Percentiles rank a stretch among this genome's conserved stretches.
Evolutionary conservation across 1,140 invertebrate genomes (phyloP).

Genomic region (Drosophila triauraria): DNA sequence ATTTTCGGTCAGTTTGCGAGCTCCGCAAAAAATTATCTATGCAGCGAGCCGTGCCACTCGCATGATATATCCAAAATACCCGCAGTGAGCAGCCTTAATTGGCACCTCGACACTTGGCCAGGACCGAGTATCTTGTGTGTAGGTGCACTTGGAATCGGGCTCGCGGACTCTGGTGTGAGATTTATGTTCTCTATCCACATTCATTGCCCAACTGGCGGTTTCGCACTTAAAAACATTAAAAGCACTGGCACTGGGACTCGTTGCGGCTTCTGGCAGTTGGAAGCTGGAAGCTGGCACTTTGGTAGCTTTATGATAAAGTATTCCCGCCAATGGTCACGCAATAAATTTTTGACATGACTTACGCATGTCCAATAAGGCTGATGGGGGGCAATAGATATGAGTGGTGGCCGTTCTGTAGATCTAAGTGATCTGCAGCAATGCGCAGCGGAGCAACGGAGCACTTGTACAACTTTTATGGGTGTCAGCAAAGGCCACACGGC

Average conservation of each 20-base stretch:
- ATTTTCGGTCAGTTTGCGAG: conserved; percentile 46
- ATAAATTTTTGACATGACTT: conserved; percentile 62
- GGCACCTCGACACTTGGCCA: conserved; percentile 73
- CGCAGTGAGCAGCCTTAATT: conserved; percentile 69
- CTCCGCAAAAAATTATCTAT: conserved; percentile 45
- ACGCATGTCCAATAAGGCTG: conserved; percentile 53
- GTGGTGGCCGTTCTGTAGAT: conserved; percentile 19
- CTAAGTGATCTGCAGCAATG: conserved; percentile 10
- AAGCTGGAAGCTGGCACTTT: conserved; percentile 23
- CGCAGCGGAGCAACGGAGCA: conserved; percentile 1
- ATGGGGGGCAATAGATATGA: conserved; percentile 35
- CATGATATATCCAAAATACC: conserved; percentile 42
- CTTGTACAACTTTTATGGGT: conserved; percentile 10
- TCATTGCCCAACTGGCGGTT: conserved; percentile 56
- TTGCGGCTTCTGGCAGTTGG: conserved; percentile 19
- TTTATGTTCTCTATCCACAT: conserved; percentile 63
- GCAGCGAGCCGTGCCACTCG: conserved; percentile 10
- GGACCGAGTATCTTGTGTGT: conserved; percentile 49
- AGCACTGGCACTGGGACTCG: conserved; percentile 9
- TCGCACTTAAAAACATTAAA: conserved; percentile 61
- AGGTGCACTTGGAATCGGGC: conserved; percentile 60
- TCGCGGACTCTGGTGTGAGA: conserved; percentile 45
- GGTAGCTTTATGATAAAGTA: conserved; percentile 52
- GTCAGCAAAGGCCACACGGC: conserved; percentile 16
- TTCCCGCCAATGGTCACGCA: conserved; percentile 60